These are phyloP conservation scores for Callospermophilus lateralis DNA, from an alignment of 2,113 vertebrate species.

Conservation along the genomic window DNA sequence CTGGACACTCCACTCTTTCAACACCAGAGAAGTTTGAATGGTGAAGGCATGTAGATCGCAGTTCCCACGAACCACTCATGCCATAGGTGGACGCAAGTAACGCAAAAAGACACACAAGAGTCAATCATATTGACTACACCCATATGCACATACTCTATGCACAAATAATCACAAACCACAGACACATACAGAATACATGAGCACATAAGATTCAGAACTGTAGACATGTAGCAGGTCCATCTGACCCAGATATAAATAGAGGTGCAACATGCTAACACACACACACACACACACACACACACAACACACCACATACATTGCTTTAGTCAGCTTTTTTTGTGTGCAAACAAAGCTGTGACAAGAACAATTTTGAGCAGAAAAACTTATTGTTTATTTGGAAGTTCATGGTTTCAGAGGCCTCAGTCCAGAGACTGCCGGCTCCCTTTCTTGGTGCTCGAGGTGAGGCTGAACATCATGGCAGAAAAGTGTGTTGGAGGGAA, in stretches of 20 bases:
- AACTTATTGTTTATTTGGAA: too few relatives aligned
- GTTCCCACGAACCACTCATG: background rate
- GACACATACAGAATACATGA: background rate
- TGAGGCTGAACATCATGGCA: too few relatives aligned
- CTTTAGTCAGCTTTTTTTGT: too few relatives aligned
- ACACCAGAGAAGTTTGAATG: rapidly evolving
- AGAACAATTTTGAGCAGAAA: too few relatives aligned
- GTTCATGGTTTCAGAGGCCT: too few relatives aligned
- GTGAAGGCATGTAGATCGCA: background rate
- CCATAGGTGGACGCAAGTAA: background rate
- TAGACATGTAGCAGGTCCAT: background rate
- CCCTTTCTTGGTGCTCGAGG: too few relatives aligned
- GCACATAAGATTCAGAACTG: background rate
- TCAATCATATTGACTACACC: background rate
- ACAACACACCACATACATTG: too few relatives aligned
- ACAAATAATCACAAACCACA: background rate
- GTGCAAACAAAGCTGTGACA: too few relatives aligned
- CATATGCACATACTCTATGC: too few relatives aligned
- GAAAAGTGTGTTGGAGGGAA: too few relatives aligned
- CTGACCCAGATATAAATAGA: background rate
- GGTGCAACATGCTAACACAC: background rate
- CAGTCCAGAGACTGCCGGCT: too few relatives aligned
- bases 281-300: background rate
- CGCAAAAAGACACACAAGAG: rapidly evolving
- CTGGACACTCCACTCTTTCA: rapidly evolving